phyloP scores from a whole-genome alignment of 2,113 vertebrate genomes.

The Chlorodrepanis virens region DNA sequence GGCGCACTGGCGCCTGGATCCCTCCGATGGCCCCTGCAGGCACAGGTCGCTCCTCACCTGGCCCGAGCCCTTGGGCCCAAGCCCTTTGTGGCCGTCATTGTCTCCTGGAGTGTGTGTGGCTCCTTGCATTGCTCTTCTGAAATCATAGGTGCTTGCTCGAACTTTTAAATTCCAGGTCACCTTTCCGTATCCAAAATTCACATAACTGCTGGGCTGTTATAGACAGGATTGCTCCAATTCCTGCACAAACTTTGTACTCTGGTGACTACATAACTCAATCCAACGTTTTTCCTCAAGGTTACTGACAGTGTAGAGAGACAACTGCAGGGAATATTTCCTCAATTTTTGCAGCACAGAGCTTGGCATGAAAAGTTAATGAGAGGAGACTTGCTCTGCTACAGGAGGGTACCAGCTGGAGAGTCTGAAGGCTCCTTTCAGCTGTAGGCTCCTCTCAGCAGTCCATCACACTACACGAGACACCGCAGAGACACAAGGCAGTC shows the following conservation, averaged over 20 bases:
- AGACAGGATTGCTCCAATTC: not conserved
- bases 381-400: not conserved
- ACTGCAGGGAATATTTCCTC: not conserved
- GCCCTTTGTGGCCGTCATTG: not conserved
- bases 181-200: not conserved
- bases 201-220: not conserved
- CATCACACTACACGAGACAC: rapidly evolving
- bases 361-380: not conserved
- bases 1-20: rapidly evolving
- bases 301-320: not conserved
- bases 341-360: not conserved
- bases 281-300: not conserved
- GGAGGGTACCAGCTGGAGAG: not conserved
- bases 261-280: rapidly evolving
- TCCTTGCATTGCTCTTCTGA: not conserved
- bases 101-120: not conserved
- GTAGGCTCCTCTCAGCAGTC: not conserved
- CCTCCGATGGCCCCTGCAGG: rapidly evolving
- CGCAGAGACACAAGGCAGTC: rapidly evolving
- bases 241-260: not conserved
- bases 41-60: rapidly evolving
- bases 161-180: not conserved
- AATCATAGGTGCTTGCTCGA: rapidly evolving
- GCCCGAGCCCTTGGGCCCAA: rapidly evolving
- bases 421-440: not conserved